Conservation (phyloP, 2,888 invertebrate species). For the Saturnia pavonia region DNA sequence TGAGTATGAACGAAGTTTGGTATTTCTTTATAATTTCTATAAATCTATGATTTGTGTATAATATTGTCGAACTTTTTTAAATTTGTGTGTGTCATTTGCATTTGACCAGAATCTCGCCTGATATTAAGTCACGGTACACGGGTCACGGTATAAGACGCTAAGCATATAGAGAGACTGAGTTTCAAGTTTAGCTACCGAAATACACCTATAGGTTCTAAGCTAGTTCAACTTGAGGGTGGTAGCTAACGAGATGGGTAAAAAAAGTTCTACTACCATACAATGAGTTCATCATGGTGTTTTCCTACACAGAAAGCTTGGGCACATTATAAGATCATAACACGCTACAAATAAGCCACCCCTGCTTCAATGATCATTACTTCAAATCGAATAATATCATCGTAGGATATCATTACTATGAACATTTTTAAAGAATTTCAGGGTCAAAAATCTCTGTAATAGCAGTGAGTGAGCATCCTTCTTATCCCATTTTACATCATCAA, state of each 20-base stretch:
- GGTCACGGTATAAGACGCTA: background rate
- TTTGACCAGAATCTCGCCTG: background rate
- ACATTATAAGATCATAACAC: no score
- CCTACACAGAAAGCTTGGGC: no score
- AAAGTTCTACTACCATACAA: background rate
- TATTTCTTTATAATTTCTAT: background rate
- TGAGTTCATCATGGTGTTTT: no score
- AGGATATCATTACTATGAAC: no score
- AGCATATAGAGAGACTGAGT: background rate
- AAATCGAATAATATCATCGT: no score
- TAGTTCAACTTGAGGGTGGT: background rate
- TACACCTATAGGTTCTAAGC: background rate
- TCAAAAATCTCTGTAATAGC: no score
- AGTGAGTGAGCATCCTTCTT: no score
- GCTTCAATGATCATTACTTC: no score
- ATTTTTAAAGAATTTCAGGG: no score
- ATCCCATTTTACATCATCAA: no score
- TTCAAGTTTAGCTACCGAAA: background rate
- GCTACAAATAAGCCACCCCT: no score
- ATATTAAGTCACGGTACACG: background rate
- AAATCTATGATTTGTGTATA: background rate
- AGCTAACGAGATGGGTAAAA: background rate
- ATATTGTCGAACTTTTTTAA: background rate
- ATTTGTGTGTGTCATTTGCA: background rate
- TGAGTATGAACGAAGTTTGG: background rate